Evolutionary conservation across 2,113 vertebrate genomes (phyloP), one percentile per base, ranked within the genome.

Genomic region (Dromiciops gliroides): DNA sequence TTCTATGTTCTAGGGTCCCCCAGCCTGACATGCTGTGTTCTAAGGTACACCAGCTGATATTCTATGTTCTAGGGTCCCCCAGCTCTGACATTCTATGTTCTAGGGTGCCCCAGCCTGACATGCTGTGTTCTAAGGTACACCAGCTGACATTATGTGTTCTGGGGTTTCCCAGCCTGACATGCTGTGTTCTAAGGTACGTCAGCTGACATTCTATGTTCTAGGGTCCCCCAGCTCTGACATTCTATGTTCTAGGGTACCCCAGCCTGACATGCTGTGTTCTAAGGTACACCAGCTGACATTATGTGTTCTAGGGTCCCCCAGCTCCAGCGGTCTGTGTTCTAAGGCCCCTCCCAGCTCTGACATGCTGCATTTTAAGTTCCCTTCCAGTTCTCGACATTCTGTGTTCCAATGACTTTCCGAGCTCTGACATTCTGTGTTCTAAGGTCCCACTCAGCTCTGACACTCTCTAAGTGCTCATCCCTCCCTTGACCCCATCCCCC

Each of bases 281-380:
- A 0, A 60, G 44, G 53, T 48, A 22, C 0, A 23, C 0, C 0
- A 0, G 0, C 49, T 52, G 19, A 52, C 22, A 22, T 52, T 5
- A 19, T 52, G 0, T 22, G 51, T 52, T 52, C 51, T 52, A n/a
- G 3, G 3, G 51, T 4, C 51, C 8, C 52, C 24, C 52, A 53
- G 52, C 24, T 53, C 52, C 25, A 24, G 25, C 52, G 1, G 1
- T 25, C 52, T 51, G 19, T 22, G 19, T 51, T 53, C 52, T 53
- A 53, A 53, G 52, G 24, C 24, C 52, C 52, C 56, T 53, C 25
- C 28, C 26, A 56, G 53, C 25, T 56, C 25, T 56, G 53, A 56
- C 25, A 56, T n/a, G n/a, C 53, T 56, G 53, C 0, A 1, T 56
- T 28, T 8, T 56, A 56, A 52, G 23, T 22, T 6, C 6, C 24